Conservation (phyloP, 1,140 invertebrate genomes). For the Zaprionus gabonicus region DNA sequence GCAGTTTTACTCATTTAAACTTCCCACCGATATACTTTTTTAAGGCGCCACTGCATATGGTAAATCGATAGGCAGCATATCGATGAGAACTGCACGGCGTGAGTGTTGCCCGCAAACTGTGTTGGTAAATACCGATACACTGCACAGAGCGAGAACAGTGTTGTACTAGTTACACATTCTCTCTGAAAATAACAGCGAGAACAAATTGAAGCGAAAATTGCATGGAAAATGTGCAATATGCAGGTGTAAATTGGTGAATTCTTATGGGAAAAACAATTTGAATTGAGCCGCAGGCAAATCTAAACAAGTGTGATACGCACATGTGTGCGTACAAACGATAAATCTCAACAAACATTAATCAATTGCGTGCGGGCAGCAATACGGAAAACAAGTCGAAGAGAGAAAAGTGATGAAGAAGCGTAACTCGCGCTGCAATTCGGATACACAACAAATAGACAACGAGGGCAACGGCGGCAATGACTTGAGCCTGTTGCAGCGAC, state of each 20-base stretch:
- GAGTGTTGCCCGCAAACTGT: conserved; percentile 5
- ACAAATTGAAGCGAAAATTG: conserved; percentile 41
- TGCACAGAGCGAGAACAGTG: conserved; percentile 8
- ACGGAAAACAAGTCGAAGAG: background rate
- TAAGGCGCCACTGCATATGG: background rate
- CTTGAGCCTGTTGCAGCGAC: conserved; percentile 87
- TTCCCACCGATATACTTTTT: background rate
- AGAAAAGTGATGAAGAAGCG: conserved; percentile 63
- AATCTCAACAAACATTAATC: conserved; percentile 3
- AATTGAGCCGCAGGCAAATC: conserved; percentile 29
- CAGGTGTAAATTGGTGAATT: conserved; percentile 53
- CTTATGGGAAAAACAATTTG: conserved; percentile 31
- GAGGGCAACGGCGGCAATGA: conserved; percentile 76
- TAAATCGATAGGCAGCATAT: background rate
- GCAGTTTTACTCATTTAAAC: background rate
- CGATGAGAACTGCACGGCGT: background rate
- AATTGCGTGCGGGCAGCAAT: conserved; percentile 2
- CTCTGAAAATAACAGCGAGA: conserved; percentile 25
- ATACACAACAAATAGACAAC: conserved; percentile 64
- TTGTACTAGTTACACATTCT: conserved; percentile 23
- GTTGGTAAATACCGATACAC: conserved; percentile 5
- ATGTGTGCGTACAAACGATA: conserved; percentile 19
- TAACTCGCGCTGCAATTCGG: conserved; percentile 70
- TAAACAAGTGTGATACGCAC: conserved; percentile 22
- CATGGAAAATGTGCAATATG: conserved; percentile 71